Percentiles rank a stretch among this genome's conserved stretches.
These are phyloP conservation scores for Mamestra configurata DNA, from an alignment of 1,140 invertebrate species.

Conservation along the genomic window DNA sequence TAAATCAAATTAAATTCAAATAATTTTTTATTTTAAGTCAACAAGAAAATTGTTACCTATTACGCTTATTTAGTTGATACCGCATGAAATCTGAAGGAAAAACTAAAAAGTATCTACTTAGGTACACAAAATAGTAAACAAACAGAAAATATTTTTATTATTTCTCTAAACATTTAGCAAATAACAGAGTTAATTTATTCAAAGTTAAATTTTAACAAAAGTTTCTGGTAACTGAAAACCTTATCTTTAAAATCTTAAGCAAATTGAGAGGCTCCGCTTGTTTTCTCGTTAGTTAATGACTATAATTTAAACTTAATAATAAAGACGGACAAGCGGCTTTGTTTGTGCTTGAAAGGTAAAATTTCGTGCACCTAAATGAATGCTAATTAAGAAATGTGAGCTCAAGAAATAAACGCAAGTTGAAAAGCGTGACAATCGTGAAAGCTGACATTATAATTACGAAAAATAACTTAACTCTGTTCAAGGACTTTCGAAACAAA, in stretches of 20 bases:
- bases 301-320: conserved; percentile 85
- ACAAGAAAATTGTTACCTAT: too few species aligned
- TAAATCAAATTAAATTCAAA: too few species aligned
- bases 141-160: neutral
- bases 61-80: too few species aligned
- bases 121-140: neutral
- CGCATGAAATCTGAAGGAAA: too few species aligned
- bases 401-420: conserved; percentile 70
- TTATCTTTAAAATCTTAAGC: conserved; percentile 64
- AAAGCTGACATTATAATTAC: conserved; percentile 58
- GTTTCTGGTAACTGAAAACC: conserved; percentile 63
- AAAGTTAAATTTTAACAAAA: conserved; percentile 57
- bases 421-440: conserved; percentile 62
- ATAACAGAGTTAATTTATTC: conserved; percentile 16
- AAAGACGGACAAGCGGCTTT: conserved; percentile 82
- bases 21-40: too few species aligned
- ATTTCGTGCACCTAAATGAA: conserved; percentile 76
- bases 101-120: neutral
- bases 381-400: conserved; percentile 82
- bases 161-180: conserved; percentile 4
- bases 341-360: conserved; percentile 81
- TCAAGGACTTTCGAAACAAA: conserved; percentile 22
- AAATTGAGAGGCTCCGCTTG: conserved; percentile 74
- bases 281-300: conserved; percentile 82
- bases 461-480: conserved; percentile 26